Evolutionary conservation across 2,888 invertebrate genomes (phyloP).

Genomic region (Onchidella celtica): DNA sequence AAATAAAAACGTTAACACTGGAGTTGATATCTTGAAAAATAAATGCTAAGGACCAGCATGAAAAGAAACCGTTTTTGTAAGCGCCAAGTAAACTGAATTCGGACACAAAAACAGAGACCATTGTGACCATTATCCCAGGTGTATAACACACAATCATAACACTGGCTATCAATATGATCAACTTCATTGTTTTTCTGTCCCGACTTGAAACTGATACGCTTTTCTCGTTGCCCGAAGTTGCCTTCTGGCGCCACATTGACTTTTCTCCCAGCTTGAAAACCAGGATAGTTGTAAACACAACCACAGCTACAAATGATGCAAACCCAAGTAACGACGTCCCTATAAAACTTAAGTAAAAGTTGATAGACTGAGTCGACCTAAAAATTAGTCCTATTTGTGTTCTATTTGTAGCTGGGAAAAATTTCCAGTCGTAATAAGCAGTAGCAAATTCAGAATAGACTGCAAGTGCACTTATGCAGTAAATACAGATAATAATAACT

Average conservation of each 20-base stretch:
- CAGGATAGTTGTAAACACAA: not conserved
- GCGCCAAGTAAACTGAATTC: not conserved
- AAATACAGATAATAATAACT: not conserved
- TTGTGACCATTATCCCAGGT: not conserved
- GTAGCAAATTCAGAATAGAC: not conserved
- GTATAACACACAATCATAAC: slow-evolving; percentile 7
- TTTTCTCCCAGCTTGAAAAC: not conserved
- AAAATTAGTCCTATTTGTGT: not conserved
- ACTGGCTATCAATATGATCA: slow-evolving; percentile 3
- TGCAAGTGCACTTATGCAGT: not conserved
- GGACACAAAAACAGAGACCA: not conserved
- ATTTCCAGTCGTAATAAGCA: not conserved
- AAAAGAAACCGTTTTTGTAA: not conserved
- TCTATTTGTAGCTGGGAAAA: not conserved
- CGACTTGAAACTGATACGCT: not conserved
- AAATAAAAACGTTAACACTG: slow-evolving; percentile 10
- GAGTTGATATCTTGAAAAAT: not conserved
- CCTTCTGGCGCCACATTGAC: not conserved
- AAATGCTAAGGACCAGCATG: not conserved
- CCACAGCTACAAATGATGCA: not conserved
- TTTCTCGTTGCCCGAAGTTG: not conserved
- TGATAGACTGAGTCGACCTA: not conserved
- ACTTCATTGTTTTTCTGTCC: not conserved
- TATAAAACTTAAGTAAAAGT: not conserved
- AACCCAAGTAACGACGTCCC: not conserved